Conservation (phyloP, 1,140 invertebrate species). For the Polypedilum vanderplanki region DNA sequence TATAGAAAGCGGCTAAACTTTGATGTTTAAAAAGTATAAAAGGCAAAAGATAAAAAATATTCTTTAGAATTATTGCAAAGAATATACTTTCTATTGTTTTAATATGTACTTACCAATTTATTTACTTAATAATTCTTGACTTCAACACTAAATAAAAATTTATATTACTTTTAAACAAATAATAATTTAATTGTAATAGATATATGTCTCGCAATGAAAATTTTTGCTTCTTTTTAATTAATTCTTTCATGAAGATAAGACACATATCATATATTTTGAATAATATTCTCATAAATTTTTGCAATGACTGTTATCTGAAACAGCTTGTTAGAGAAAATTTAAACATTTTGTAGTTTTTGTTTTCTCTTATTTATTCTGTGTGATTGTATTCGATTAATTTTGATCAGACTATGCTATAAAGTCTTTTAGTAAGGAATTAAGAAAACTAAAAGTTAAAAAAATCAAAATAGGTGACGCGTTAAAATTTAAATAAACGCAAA, state of each 20-base stretch:
- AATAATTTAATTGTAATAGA: background rate
- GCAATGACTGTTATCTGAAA: background rate
- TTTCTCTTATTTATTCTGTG: too few species aligned
- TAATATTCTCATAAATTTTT: conserved; percentile 17
- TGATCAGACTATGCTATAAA: too few species aligned
- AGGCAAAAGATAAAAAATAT: background rate
- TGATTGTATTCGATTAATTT: too few species aligned
- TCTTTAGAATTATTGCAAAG: background rate
- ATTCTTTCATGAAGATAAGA: background rate
- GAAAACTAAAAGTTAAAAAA: too few species aligned
- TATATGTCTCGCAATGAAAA: background rate
- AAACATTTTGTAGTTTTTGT: conserved; percentile 26
- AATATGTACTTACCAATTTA: background rate
- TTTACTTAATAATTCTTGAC: too few species aligned
- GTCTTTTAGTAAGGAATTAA: too few species aligned
- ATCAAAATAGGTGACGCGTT: conserved; percentile 27
- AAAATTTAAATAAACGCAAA: conserved; percentile 24
- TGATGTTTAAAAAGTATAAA: background rate
- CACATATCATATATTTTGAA: background rate
- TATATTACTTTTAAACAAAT: background rate
- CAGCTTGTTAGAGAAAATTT: background rate
- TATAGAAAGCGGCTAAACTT: background rate
- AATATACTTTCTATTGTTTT: background rate
- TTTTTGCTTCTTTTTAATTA: background rate
- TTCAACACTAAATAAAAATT: background rate